phyloP scores from a whole-genome alignment of 1,140 invertebrate genomes.

The Drosophila nigrodunni region DNA sequence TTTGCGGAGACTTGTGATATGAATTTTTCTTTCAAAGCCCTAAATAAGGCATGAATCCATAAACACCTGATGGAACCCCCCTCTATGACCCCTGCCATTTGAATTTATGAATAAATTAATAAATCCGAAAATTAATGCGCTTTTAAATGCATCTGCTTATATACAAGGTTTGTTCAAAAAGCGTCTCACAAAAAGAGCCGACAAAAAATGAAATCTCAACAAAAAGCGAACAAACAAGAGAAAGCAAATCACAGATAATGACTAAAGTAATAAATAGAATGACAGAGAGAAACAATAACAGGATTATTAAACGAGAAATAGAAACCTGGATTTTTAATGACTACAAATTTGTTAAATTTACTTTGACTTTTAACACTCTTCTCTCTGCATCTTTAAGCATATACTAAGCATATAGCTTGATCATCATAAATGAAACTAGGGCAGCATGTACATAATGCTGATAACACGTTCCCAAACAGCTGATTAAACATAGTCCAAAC shows the following conservation, averaged over 20 bases:
- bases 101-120: constrained; percentile 33
- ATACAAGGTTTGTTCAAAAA: constrained; percentile 11
- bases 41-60: neutral
- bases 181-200: constrained; percentile 1
- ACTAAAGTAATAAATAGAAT: constrained; percentile 7
- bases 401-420: constrained; percentile 16
- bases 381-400: constrained; percentile 32
- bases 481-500: constrained; percentile 64
- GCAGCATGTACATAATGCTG: constrained; percentile 59
- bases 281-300: neutral
- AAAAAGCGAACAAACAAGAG: constrained; percentile 5
- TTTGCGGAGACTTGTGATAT: neutral
- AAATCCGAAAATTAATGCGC: constrained; percentile 22
- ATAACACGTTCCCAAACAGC: constrained; percentile 52
- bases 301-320: too few relatives aligned
- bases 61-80: neutral
- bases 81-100: neutral
- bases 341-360: neutral
- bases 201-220: neutral
- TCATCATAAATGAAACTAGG: constrained; percentile 62
- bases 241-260: constrained; percentile 7
- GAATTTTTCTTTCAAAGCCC: neutral
- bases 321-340: too few relatives aligned
- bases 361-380: constrained; percentile 14
- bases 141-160: constrained; percentile 8